These are phyloP conservation scores for Caenorhabditis japonica DNA, from an alignment of 2,888 invertebrate species.

Conservation along the genomic window DNA sequence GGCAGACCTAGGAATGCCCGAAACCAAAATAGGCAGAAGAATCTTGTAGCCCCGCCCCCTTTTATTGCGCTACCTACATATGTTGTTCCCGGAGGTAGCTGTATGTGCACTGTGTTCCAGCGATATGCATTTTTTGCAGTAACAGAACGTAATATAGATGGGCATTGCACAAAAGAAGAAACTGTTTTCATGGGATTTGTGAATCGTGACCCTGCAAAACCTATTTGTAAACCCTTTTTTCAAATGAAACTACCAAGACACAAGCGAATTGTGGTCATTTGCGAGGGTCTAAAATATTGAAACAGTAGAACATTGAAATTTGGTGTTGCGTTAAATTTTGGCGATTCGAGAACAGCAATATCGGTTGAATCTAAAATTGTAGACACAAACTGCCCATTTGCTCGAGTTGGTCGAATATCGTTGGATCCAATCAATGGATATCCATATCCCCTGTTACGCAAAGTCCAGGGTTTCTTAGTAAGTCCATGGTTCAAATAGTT, in stretches of 20 bases:
- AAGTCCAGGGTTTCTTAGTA: constrained; percentile 76
- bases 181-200: constrained; percentile 73
- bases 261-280: constrained; percentile 70
- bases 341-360: constrained; percentile 75
- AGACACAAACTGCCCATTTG: constrained; percentile 74
- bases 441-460: constrained; percentile 73
- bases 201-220: constrained; percentile 59
- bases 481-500: constrained; percentile 75
- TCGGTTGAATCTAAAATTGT: constrained; percentile 75
- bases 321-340: constrained; percentile 71
- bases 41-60: too few relatives aligned
- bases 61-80: too few relatives aligned
- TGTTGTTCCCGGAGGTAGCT: constrained; percentile 75
- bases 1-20: too few relatives aligned
- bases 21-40: too few relatives aligned
- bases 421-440: constrained; percentile 73
- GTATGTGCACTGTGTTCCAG: constrained; percentile 76
- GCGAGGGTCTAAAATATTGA: constrained; percentile 73
- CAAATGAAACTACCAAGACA: constrained; percentile 47
- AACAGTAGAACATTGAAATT: constrained; percentile 75
- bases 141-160: constrained; percentile 73
- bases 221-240: neutral
- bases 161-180: constrained; percentile 72
- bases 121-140: constrained; percentile 73
- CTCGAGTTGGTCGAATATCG: constrained; percentile 70